phyloP scores from a whole-genome alignment of 1,140 invertebrate genomes.

The Trinorchestia longiramus region DNA sequence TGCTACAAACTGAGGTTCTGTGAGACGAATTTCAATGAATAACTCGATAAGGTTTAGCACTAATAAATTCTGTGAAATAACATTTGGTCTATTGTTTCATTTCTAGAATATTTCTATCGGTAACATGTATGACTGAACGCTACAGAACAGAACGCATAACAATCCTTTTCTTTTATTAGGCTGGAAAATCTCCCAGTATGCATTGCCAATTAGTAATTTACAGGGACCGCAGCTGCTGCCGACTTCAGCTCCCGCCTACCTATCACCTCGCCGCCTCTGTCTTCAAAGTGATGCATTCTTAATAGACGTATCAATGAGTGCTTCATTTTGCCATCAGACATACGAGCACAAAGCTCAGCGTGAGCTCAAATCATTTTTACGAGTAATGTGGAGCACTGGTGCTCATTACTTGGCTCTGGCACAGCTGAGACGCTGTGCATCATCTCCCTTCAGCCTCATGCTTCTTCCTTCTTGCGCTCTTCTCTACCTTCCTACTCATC shows the following conservation, averaged over 20 bases:
- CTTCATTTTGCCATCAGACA: background rate
- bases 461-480: background rate
- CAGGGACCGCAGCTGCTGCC: background rate
- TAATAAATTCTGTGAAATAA: background rate
- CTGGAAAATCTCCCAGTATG: background rate
- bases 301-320: background rate
- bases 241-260: background rate
- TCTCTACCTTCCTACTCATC: background rate
- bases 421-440: background rate
- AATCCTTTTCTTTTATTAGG: background rate
- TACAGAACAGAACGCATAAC: background rate
- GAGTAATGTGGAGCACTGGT: background rate
- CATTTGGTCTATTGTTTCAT: background rate
- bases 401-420: background rate
- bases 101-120: background rate
- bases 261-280: background rate
- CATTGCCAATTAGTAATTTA: background rate
- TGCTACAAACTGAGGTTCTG: background rate
- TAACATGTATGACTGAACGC: background rate
- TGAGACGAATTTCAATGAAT: background rate
- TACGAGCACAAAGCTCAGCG: background rate
- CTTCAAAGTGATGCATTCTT: constrained; percentile 10
- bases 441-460: background rate
- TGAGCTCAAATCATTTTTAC: background rate
- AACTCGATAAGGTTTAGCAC: background rate